Base-by-base conservation (phyloP, 2,113 vertebrate genomes). In the Agelaius phoeniceus region DNA sequence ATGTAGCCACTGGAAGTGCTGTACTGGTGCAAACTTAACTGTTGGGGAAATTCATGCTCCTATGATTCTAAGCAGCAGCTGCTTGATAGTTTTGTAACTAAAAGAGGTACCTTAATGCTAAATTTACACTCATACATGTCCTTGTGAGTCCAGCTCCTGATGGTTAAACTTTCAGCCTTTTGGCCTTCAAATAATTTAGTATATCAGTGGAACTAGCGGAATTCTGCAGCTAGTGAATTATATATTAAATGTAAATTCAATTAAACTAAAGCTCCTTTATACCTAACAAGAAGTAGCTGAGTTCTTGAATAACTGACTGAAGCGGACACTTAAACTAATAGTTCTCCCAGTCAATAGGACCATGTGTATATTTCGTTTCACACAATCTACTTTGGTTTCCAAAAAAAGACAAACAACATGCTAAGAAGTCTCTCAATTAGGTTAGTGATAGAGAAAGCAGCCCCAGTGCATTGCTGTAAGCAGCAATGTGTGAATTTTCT, bases 401-500 rank as follows among this genome's bases (percentile, higher is more conserved):
- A 83, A 77, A 80, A 94, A 96, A 94, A 89, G 91, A 89, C 44
- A 79, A 81, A 77, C 18, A 58, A 76, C 28, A 30, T 30, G 26
- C 28, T 59, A 72, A 89, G 62, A 76, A 79, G 59, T 74, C 46
- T 48, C 89, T 77, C 89, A 41, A 87, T 55, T 86, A 82, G 28
- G 35, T 77, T 49, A 89, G 26, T 61, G 31, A 31, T 55, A 92
- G 54, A 89, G 65, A 96, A 95, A 84, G 73, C 33, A 92, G 46
- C 2, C 15, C 44, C 11, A 57, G 58, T n/a, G 37, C 37, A 62
- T 31, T 71, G 28, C 66, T 96, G n/a, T 74, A 89, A 83, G 79
- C 54, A 94, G 86, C 41, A 89, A 89, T 37, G 91, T 90, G 92
- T 86, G 87, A 75, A 74, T 89, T 93, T 93, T 95, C 78, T 96